Percentiles rank a stretch among this genome's conserved stretches.
These are phyloP conservation scores for Colossoma macropomum DNA, from an alignment of 2,113 vertebrate species.

Conservation along the genomic window DNA sequence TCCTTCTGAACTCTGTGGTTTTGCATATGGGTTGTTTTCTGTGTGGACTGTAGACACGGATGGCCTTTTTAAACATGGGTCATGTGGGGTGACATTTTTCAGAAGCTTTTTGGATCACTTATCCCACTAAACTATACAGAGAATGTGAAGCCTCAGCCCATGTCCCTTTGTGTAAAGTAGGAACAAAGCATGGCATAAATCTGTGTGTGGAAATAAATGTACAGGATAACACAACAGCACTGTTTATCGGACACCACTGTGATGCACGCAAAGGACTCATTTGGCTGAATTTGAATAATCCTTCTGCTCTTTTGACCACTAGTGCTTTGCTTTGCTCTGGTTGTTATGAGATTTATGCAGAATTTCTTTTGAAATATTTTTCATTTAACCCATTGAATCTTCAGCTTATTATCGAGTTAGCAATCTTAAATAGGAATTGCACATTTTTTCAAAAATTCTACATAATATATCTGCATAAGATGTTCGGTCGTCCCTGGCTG, in stretches of 20 bases:
- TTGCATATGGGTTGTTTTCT: constrained; percentile 60
- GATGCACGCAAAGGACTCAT: neutral
- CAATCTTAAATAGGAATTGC: neutral
- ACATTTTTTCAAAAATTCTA: no score
- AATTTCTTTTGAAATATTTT: neutral
- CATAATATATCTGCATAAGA: no score
- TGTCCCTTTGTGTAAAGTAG: constrained; percentile 30
- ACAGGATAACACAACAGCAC: constrained; percentile 17
- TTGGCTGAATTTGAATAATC: neutral
- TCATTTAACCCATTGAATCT: neutral
- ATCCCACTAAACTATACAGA: constrained; percentile 19
- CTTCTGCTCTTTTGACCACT: neutral
- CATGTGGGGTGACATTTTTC: constrained; percentile 66
- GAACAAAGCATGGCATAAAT: constrained; percentile 35
- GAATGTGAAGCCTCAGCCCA: neutral
- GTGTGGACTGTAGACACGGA: constrained; percentile 48
- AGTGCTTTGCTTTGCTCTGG: no score
- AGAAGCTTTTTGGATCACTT: constrained; percentile 20
- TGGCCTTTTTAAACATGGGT: constrained; percentile 60
- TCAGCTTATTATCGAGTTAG: neutral
- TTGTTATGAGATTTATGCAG: no score
- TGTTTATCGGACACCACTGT: neutral
- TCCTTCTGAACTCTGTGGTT: constrained; percentile 58
- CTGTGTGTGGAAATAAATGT: constrained; percentile 16
- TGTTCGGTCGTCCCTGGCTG: no score